A percentile compares a stretch with the other conserved stretches of the same genome.
These are phyloP conservation scores for Zhuqinia jingwanae DNA, from an alignment of 2,888 invertebrate species.

Conservation along the genomic window DNA sequence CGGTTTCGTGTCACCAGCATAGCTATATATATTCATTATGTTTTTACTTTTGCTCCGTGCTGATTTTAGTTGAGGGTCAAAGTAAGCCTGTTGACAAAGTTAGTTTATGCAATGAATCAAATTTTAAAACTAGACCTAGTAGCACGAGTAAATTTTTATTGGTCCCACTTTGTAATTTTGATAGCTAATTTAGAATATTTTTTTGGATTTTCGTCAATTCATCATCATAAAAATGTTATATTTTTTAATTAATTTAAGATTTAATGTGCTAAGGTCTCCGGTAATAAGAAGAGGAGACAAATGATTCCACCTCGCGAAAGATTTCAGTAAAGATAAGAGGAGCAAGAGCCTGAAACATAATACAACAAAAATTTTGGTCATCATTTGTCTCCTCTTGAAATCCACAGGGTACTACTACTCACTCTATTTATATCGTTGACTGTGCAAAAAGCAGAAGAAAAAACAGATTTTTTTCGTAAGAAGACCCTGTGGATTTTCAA, in stretches of 20 bases:
- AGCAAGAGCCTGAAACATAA: conserved; percentile 76
- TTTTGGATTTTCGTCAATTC: not conserved
- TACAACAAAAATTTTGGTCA: conserved; percentile 43
- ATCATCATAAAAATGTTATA: no score
- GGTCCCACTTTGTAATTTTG: conserved; percentile 22
- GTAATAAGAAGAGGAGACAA: conserved; percentile 76
- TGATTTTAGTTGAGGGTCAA: not conserved
- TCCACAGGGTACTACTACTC: conserved; percentile 58
- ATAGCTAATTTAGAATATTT: not conserved
- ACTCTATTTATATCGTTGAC: not conserved
- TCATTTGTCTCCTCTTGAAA: conserved; percentile 70
- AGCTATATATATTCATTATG: not conserved
- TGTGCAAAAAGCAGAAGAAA: not conserved
- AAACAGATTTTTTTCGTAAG: not conserved
- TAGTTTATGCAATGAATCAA: not conserved
- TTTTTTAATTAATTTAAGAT: not conserved
- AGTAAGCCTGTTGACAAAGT: not conserved
- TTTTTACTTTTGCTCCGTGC: conserved; percentile 3
- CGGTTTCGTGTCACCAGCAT: not conserved
- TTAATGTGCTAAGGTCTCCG: not conserved
- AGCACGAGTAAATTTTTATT: conserved; percentile 35
- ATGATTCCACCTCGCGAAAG: conserved; percentile 78
- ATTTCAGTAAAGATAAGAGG: conserved; percentile 75
- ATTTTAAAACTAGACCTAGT: not conserved
- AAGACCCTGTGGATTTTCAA: conserved; percentile 50